Evolutionary conservation across 1,140 invertebrate genomes (phyloP).

Genomic region (Chrysomallon squamiferum): DNA sequence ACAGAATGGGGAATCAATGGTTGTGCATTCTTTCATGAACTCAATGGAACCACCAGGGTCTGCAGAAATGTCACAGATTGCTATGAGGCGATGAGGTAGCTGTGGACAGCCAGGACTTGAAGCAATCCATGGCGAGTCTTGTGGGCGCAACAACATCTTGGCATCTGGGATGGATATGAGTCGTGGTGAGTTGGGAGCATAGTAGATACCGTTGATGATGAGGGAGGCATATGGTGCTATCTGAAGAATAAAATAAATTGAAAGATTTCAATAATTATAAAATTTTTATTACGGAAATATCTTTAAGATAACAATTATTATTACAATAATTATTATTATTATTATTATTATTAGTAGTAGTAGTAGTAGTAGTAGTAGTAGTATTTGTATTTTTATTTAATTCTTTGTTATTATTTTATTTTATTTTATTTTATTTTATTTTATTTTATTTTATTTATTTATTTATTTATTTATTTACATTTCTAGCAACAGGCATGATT

Average conservation of each 20-base stretch:
- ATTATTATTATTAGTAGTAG: too few relatives aligned
- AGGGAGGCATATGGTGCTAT: constrained; percentile 98
- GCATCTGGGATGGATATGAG: constrained; percentile 97
- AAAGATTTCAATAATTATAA: too few relatives aligned
- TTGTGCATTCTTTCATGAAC: constrained; percentile 99
- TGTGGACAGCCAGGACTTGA: constrained; percentile 80
- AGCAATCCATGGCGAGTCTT: constrained; percentile 91
- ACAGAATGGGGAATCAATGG: constrained; percentile 98
- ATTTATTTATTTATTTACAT: too few relatives aligned
- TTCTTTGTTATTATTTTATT: too few relatives aligned
- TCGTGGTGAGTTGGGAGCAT: constrained; percentile 95
- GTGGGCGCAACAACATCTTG: constrained; percentile 87
- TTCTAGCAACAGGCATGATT: too few relatives aligned
- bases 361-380: too few relatives aligned
- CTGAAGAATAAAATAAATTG: constrained; percentile 61
- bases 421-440: too few relatives aligned
- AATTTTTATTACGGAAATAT: too few relatives aligned
- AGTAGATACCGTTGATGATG: constrained; percentile 98
- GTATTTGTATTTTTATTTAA: too few relatives aligned
- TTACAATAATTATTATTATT: too few relatives aligned
- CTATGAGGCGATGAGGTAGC: constrained; percentile 78
- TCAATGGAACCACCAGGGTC: constrained; percentile 99
- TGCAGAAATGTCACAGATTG: constrained; percentile 97
- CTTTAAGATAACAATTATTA: too few relatives aligned
- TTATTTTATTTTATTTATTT: too few relatives aligned